Conservation (phyloP, 2,113 vertebrate genomes). For the Oncorhynchus mykiss region DNA sequence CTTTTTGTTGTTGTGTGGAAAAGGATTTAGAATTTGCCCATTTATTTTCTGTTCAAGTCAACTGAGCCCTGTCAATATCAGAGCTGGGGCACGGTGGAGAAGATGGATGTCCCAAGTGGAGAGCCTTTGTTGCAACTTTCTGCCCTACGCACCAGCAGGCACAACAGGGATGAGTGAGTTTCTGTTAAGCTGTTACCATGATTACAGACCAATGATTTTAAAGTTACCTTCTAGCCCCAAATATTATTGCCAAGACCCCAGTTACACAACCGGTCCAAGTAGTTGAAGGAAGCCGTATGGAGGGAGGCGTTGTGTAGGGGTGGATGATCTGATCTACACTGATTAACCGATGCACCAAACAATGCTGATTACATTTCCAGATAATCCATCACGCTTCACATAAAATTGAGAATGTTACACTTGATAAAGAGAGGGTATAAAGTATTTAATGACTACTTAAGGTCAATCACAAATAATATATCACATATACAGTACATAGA, state of each 20-base stretch:
- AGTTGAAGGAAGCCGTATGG: too few relatives aligned
- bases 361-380: background rate
- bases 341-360: background rate
- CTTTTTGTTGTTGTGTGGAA: background rate
- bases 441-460: slow-evolving; percentile 70
- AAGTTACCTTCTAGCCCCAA: background rate
- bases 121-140: background rate
- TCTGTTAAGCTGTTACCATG: background rate
- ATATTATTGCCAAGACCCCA: background rate
- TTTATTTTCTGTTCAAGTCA: background rate
- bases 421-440: slow-evolving; percentile 46
- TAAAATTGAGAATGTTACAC: slow-evolving; percentile 13
- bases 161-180: background rate
- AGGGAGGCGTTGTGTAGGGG: too few relatives aligned
- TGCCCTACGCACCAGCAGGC: too few relatives aligned
- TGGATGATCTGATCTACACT: too few relatives aligned
- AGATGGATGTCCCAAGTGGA: background rate
- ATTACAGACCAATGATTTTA: background rate
- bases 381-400: background rate
- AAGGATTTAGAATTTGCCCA: background rate
- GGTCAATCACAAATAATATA: slow-evolving; percentile 70
- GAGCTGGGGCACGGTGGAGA: background rate
- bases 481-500: slow-evolving; percentile 58
- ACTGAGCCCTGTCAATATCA: background rate
- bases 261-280: background rate